Base-by-base conservation (phyloP, 2,797 vertebrate genomes). In the Percopsis omiscomaycus region DNA sequence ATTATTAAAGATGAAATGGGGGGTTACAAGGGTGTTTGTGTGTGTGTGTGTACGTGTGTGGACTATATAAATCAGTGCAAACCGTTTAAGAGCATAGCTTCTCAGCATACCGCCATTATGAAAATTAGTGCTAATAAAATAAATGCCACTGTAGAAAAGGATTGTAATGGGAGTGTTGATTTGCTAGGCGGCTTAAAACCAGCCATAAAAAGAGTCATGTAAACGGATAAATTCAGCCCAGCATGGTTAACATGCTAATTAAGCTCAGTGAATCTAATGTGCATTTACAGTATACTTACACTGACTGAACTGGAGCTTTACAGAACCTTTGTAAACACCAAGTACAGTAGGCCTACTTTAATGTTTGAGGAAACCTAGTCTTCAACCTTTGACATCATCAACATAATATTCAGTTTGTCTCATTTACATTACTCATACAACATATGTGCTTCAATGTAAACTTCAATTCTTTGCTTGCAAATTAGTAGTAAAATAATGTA, bases 41-140 rank as follows among this genome's bases (percentile, higher is more conserved):
- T 37, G 32, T 37, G 32, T 37, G 32, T 37, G 32, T 37, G 32
- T 37, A 8, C 8, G 32, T 37, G 37, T 42, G 8, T 42, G 37
- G 6, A 42, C 6, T 9, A 42, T 42, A 4, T 42, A 42, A 42
- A 84, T 81, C 84, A 86, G 85, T 84, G 81, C 77, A 82, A 85
- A 83, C 80, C 86, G 78, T 80, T 86, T 75, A 79, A 80, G 78
- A 77, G 59, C 75, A 83, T 77, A 68, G 82, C 81, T 85, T 86
- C 84, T 78, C 77, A 73, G 83, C 70, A 71, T 86, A 85, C 73
- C 65, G 61, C 88, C 88, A 90, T 90, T 90, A 90, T 90, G 90
- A 86, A 91, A 91, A 91, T 90, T 89, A 86, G 83, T 86, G 86
- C 87, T 86, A 88, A 89, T 91, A 86, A 89, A 90, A 9, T 6